Evolutionary conservation across 2,888 invertebrate species (phyloP), one percentile per base, ranked within the genome.

Genomic region (Volucella inanis): DNA sequence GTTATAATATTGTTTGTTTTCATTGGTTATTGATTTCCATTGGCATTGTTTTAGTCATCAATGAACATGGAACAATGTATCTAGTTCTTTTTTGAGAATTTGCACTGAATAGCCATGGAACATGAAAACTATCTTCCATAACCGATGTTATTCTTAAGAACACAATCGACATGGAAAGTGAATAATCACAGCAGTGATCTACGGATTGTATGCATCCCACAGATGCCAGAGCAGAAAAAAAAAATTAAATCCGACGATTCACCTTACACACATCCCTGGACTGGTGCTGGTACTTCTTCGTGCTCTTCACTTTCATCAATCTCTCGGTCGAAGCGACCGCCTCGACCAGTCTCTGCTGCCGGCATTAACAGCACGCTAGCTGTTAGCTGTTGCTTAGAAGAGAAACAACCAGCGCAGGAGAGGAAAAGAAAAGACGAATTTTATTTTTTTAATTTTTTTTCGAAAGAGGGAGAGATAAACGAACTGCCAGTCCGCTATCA

Each of bases 401-500:
- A 78, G 67, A 49, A 62, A 15, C 61, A 68, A 72, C 87, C 72
- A 6, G 31, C 31, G 31, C 31, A 31, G 59, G 72, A 41, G 87
- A 89, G 90, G 87, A 89, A 89, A 71, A 79, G 61, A 47, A 61
- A 67, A 49, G 8, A 18, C 49, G 31, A 31, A 31, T 50, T 57
- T 70, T 65, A 57, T 64, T 79, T 70, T 61, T 52, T 47, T 61
- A 54, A 67, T 62, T 64, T 75, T 84, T 78, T 79, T 72, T 54
- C 39, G 45, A 86, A 82, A 82, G 86, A 75, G 80, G 84, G 87
- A 87, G 91, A 91, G 91, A 91, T 91, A 90, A 90, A 90, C 90
- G 90, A 90, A 91, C 91, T 90, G 87, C 90, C 91, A 91, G 90
- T 89, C 90, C 89, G 91, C 91, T 91, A 91, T 91, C 92, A 92